Base-by-base conservation (phyloP, 2,888 invertebrate species). In the Caenorhabditis sinica region DNA sequence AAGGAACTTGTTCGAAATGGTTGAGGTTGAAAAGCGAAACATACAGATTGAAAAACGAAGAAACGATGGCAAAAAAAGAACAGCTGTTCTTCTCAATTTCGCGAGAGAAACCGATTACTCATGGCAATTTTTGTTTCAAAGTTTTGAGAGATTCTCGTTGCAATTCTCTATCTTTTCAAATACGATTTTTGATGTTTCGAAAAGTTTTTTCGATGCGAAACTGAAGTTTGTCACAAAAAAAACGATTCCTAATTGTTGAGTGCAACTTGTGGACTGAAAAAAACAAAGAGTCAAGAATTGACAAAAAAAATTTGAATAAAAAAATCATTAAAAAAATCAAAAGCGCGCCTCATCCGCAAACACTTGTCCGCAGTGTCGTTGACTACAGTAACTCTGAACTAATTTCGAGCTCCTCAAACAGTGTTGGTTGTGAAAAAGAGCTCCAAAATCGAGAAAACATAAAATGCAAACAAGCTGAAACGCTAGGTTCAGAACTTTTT, bases 21-120 rank as follows among this genome's bases (percentile, higher is more conserved):
- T 43, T 43, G 20, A 20, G 13, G 15, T 63, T 43, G 30, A 15
- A 40, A 56, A 28, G 51, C 49, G 53, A 40, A 36, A 56, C 40
- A n/a, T 20, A 20, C 20, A 56, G 51, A 30, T n/a, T 15, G 1
- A 23, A 60, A 69, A 23, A 28, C 13, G 23, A 60, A 45, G 40
- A 36, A 71, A 20, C 36, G 36, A 8, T 30, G 51, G 20, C 68
- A 28, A 33, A 60, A n/a, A n/a, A 15, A 68, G 68, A 76, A 76
- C 76, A 76, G 66, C 49, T 76, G 76, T 76, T 76, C 68, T 36
- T 49, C 17, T 75, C 51, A 40, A 61, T 25, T 65, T 65, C 43
- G 23, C n/a, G 25, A 36, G 40, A 53, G 65, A 75, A 20, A 72
- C 15, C 53, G 45, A 66, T 58, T 56, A 68, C 45, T 66, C 60